Base-by-base conservation (phyloP, 2,888 invertebrate genomes). In the Arctia plantaginis region DNA sequence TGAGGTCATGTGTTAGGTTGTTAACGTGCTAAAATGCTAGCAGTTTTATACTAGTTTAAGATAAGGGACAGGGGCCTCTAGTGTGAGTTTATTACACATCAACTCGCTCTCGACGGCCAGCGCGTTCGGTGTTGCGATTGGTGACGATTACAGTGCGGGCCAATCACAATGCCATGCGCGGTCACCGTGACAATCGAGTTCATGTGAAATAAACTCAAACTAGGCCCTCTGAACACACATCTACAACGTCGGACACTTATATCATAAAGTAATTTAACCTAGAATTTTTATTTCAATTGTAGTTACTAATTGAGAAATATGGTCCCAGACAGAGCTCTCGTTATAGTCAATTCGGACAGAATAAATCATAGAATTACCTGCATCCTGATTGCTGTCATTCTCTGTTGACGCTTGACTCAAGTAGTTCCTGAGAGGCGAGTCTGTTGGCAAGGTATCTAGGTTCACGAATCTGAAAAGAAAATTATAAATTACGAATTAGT, bases 391-490 rank as follows among this genome's bases (percentile, higher is more conserved):
- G 66, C 81, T 86, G 23, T 82, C 88, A 15, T 87, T 88, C 0
- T 76, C 79, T 0, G 80, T 59, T 0, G 90, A 81, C 1, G 88
- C 72, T 77, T 91, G 90, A 6, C 85, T 82, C 67, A 95, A 80
- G 71, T 91, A 94, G 71, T 77, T 91, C 72, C 94, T 92, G 20
- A 95, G 79, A 8, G 94, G 91, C 0, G 95, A 95, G 74, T 93
- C 87, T 0, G 88, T 76, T 2, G 93, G 93, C 51, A 95, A 75
- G 0, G 89, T 83, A 8, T 94, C 94, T 68, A 95, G 87, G 78
- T 93, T 94, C 13, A 94, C 93, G 78, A 93, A 95, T 85, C 95
- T 95, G 91, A n/a, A 91, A 92, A 18, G 18, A 30, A 44, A 67
- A 44, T 44, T n/a, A 44, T 39, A 30, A 62, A 39, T 1, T 39